Conservation (phyloP, 2,888 invertebrate genomes). For the Cepaea hortensis region DNA sequence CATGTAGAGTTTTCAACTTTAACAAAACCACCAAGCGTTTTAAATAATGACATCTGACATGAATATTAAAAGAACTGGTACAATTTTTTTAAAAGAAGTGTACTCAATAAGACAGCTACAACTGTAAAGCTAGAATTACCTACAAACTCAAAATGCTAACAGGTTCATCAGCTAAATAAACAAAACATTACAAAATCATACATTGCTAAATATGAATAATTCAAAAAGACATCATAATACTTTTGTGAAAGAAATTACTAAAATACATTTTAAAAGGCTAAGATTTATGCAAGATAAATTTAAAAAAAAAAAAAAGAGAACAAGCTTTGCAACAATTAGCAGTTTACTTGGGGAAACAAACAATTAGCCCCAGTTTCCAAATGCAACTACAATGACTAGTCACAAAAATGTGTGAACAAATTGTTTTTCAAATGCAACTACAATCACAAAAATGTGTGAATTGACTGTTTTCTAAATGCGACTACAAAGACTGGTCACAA, state of each 20-base stretch:
- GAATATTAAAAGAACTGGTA: neutral
- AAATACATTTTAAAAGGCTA: neutral
- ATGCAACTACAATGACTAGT: neutral
- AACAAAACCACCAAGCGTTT: too few species aligned
- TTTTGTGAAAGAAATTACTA: conserved; percentile 2
- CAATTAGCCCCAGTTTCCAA: conserved; percentile 3
- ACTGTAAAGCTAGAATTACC: neutral
- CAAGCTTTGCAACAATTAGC: conserved; percentile 10
- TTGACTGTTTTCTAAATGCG: neutral
- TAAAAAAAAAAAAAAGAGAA: too few species aligned
- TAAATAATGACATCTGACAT: neutral
- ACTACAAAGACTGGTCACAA: neutral
- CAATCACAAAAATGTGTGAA: neutral
- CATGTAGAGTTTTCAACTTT: too few species aligned
- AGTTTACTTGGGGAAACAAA: neutral
- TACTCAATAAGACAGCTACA: neutral
- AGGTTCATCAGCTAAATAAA: neutral
- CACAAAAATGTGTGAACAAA: neutral
- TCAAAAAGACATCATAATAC: conserved; percentile 9
- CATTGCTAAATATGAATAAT: neutral
- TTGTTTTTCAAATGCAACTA: neutral
- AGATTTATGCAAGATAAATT: too few species aligned
- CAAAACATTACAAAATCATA: conserved; percentile 3
- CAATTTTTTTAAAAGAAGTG: too few species aligned
- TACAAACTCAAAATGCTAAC: neutral